phyloP scores from a whole-genome alignment of 1,140 invertebrate genomes.

The Branchinecta lindahli region DNA sequence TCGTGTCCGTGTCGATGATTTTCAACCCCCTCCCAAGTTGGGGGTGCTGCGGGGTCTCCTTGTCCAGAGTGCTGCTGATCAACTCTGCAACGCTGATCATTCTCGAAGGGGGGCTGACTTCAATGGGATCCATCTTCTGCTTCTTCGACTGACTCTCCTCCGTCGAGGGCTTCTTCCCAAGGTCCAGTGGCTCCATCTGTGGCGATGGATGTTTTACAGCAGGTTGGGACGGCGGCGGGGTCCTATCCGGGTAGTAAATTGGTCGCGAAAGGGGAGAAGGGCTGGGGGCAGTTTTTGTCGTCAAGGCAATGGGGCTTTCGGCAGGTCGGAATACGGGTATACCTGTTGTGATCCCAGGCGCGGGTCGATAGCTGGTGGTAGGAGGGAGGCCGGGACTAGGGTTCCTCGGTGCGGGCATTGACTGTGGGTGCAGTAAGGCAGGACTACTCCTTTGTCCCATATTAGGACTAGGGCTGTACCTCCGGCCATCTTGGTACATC shows the following conservation, averaged over 20 bases:
- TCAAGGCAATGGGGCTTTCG: background rate
- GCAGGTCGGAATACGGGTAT: conserved; percentile 38
- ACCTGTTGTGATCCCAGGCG: conserved; percentile 41
- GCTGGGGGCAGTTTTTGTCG: background rate
- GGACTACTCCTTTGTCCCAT: background rate
- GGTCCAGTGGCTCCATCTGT: conserved; percentile 16
- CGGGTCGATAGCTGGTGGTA: background rate
- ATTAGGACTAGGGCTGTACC: background rate
- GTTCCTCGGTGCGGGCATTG: background rate
- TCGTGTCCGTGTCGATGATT: background rate
- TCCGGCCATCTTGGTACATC: conserved; percentile 1
- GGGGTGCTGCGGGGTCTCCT: background rate
- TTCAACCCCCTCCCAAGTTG: background rate
- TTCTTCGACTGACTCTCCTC: conserved; percentile 14
- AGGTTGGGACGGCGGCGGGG: background rate
- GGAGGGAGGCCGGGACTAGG: background rate
- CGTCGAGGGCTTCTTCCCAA: conserved; percentile 13
- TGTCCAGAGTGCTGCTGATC: background rate
- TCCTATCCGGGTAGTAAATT: background rate
- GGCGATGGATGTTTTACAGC: conserved; percentile 10
- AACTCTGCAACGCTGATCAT: conserved; percentile 6
- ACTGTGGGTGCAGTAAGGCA: background rate
- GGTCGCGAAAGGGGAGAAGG: background rate
- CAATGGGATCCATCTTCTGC: background rate
- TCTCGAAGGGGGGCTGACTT: background rate